Conservation (phyloP, 2,113 vertebrate genomes). For the Telmatochromis sp. region DNA sequence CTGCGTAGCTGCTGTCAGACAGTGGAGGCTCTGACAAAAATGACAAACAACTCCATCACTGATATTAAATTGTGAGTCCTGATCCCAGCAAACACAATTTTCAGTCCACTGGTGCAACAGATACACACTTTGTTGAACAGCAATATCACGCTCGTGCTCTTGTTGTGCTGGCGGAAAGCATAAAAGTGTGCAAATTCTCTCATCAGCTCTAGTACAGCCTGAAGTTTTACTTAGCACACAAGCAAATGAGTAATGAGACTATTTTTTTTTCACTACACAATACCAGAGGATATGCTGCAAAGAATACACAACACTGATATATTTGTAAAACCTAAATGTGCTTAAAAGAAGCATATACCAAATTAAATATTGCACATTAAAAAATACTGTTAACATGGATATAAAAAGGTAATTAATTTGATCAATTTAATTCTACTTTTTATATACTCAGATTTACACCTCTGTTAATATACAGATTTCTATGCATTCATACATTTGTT, state of each 20-base stretch:
- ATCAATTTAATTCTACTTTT: background rate
- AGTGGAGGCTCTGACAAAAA: background rate
- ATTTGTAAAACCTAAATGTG: background rate
- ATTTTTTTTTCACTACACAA: background rate
- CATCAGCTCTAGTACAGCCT: background rate
- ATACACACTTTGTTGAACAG: background rate
- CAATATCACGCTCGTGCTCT: background rate
- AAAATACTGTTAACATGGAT: background rate
- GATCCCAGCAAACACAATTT: background rate
- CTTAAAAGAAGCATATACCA: rapidly evolving
- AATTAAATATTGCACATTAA: background rate
- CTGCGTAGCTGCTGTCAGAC: background rate
- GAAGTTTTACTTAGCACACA: background rate
- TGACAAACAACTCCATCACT: background rate
- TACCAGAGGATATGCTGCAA: background rate
- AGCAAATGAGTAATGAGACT: background rate
- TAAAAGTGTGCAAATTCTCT: background rate
- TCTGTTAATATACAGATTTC: background rate
- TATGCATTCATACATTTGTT: background rate
- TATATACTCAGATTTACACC: background rate
- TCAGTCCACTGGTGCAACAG: background rate
- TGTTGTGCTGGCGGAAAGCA: background rate
- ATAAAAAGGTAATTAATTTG: background rate
- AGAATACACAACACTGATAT: rapidly evolving
- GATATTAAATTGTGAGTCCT: background rate